Evolutionary conservation across 2,113 vertebrate genomes (phyloP).

Genomic region (Catharus fuscescens): DNA sequence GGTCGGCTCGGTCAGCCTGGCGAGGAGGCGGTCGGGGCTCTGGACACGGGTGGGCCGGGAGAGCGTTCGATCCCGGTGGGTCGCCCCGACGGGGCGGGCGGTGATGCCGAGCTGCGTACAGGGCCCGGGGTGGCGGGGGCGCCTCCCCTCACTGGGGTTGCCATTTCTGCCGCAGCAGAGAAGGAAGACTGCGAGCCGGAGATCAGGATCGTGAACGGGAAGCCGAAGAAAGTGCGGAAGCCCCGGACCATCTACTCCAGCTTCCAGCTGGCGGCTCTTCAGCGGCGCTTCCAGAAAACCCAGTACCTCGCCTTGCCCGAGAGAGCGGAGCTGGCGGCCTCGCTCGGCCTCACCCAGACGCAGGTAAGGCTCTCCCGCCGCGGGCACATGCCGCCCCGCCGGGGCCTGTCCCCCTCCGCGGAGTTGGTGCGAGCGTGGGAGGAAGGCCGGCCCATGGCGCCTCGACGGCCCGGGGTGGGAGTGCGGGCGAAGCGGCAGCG

Average conservation of each 20-base stretch:
- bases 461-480: neutral
- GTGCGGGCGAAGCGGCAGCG: too few relatives aligned
- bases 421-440: neutral
- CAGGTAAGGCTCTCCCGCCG: constrained; percentile 78
- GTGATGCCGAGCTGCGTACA: neutral
- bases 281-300: constrained; percentile 96
- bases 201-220: constrained; percentile 96
- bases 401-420: neutral
- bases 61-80: neutral
- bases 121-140: neutral
- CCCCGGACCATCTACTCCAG: constrained; percentile 98
- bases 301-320: constrained; percentile 97
- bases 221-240: constrained; percentile 98
- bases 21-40: neutral
- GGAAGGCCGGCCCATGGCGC: neutral
- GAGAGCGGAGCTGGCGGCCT: constrained; percentile 94
- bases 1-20: neutral
- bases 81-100: neutral
- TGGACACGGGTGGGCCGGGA: neutral
- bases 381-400: neutral
- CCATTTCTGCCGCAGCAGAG: constrained; percentile 76
- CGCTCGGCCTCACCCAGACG: constrained; percentile 95
- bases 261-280: constrained; percentile 95
- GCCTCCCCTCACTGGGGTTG: neutral
- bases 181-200: constrained; percentile 97